Base-by-base conservation (phyloP, 2,797 vertebrate genomes). In the Antrozous pallidus region DNA sequence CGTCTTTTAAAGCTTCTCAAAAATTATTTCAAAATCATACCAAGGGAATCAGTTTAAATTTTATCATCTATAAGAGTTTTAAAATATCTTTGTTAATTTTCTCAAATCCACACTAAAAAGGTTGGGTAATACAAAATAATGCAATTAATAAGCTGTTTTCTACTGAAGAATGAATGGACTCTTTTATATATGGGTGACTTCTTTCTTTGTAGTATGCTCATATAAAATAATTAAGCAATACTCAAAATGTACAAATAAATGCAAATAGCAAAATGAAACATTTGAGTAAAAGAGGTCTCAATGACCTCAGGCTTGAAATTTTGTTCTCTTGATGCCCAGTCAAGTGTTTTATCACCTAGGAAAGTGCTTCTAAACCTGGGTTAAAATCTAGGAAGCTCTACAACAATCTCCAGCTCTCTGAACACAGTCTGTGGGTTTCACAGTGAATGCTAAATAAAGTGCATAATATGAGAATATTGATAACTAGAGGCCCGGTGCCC, bases 81-180 rank as follows among this genome's bases (percentile, higher is more conserved):
- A 90, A 90, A 94, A 54, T 22, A 73, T 67, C 49, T 94, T 88
- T 87, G 56, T 33, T 94, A 92, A 93, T 89, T 96, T 94, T 83
- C 38, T 71, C n/a, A 92, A 94, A 96, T 36, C 18, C 75, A 91
- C 26, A 93, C 67, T 77, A 75, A 71, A 90, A 90, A 63, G 11
- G 28, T n/a, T 31, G n/a, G 54, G 71, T 87, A 83, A 78, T 67
- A 58, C 2, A 87, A 96, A 54, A 93, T 49, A n/a, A 77, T 28
- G 14, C 65, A 71, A 91, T 51, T 67, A 77, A 90, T 63, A 92
- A 81, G 71, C 31, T 80, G 75, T 83, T 93, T 94, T 95, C 45
- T 84, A 90, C 63, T 93, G 26, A 80, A 69, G 33, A 91, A 80
- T 63, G 16, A 74, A 75, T 91, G 22, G 20, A 40, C 17, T 79